Percentiles rank a stretch among this genome's conserved stretches.
phyloP scores from a whole-genome alignment of 2,888 invertebrate species.

The Rhagonycha fulva region DNA sequence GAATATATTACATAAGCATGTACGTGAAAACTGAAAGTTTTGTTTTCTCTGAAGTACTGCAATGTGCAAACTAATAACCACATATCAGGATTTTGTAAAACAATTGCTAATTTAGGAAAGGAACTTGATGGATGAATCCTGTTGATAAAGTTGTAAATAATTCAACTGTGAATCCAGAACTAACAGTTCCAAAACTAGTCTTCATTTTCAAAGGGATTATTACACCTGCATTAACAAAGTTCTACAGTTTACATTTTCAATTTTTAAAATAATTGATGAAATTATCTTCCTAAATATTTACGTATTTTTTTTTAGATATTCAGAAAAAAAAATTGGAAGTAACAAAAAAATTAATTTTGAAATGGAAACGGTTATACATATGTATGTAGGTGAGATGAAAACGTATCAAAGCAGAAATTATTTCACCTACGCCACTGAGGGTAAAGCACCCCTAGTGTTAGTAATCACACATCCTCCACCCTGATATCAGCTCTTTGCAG shows the following conservation, averaged over 20 bases:
- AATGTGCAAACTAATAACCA: no score
- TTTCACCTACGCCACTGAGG: conserved; percentile 15
- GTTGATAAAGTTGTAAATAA: not conserved
- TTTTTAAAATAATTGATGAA: no score
- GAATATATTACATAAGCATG: no score
- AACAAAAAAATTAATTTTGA: not conserved
- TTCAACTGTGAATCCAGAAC: not conserved
- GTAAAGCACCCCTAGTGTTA: conserved; percentile 25
- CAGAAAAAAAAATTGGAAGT: not conserved
- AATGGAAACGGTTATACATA: not conserved
- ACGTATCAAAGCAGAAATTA: not conserved
- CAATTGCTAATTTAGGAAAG: not conserved
- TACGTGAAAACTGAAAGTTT: no score
- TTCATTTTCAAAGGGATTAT: not conserved
- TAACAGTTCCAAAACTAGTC: not conserved
- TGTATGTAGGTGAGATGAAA: not conserved
- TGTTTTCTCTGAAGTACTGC: no score
- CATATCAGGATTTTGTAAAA: not conserved
- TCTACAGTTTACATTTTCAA: no score
- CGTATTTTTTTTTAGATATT: no score
- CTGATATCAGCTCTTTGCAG: conserved; percentile 41
- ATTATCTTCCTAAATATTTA: no score
- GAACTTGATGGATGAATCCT: not conserved
- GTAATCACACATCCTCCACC: conserved; percentile 32
- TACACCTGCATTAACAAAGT: not conserved